Percentiles rank a stretch among this genome's conserved stretches.
Conservation (phyloP, 2,113 vertebrate genomes). For the Aviceda subcristata region DNA sequence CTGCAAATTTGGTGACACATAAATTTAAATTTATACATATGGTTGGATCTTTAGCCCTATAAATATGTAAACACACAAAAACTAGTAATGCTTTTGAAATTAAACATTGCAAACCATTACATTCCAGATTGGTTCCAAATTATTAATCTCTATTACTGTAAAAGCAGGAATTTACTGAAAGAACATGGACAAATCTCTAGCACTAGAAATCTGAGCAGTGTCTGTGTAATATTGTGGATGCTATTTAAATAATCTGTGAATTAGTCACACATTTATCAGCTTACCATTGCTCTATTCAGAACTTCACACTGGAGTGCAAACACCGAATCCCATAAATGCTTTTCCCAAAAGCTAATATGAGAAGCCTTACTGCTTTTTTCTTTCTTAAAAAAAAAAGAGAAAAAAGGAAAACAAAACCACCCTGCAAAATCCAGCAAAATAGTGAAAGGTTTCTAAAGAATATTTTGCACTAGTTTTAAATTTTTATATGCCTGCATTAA, state of each 20-base stretch:
- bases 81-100: not conserved
- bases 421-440: not conserved
- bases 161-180: slow-evolving; percentile 43
- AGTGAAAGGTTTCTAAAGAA: not conserved
- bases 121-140: not conserved
- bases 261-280: slow-evolving; percentile 51
- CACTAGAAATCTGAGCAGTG: slow-evolving; percentile 12
- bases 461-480: not conserved
- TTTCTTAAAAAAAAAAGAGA: too few species aligned
- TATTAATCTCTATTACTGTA: not conserved
- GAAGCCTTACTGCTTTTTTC: not conserved
- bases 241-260: slow-evolving; percentile 30
- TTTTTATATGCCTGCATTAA: not conserved
- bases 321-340: not conserved
- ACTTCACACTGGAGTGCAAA: not conserved
- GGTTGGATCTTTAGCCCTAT: not conserved
- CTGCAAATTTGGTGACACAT: not conserved
- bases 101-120: not conserved
- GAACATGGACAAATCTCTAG: not conserved
- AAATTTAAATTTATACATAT: not conserved
- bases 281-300: not conserved
- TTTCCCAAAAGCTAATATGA: not conserved
- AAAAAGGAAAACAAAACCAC: not conserved
- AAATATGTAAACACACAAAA: not conserved
- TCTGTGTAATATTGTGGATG: not conserved